These are phyloP conservation scores for Mionectes macconnelli DNA, from an alignment of 2,113 vertebrate genomes.

Conservation along the genomic window DNA sequence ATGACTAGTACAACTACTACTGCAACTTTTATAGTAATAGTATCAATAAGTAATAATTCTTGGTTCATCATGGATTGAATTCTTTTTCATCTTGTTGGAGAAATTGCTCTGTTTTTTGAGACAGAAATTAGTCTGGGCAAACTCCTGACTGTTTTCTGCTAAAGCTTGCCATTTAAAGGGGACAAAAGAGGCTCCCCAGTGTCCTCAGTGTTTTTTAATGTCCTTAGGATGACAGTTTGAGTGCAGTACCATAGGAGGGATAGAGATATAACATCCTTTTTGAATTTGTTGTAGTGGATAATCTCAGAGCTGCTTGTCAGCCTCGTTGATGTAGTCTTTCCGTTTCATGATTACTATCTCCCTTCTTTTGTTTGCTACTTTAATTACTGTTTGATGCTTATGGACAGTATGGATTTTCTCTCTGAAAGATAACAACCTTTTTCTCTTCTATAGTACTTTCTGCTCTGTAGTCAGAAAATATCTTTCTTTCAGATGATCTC, in stretches of 20 bases:
- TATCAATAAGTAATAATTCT: background rate
- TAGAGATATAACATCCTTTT: background rate
- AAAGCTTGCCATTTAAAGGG: background rate
- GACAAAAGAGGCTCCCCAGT: background rate
- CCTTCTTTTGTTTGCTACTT: background rate
- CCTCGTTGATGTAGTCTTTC: background rate
- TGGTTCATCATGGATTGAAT: background rate
- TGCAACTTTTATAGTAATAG: background rate
- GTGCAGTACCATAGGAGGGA: background rate
- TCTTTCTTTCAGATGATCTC: background rate
- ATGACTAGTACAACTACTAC: background rate
- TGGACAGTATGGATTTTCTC: background rate
- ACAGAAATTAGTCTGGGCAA: background rate
- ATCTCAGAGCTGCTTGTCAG: background rate
- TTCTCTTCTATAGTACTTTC: background rate
- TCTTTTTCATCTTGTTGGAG: background rate
- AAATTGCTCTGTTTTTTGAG: background rate
- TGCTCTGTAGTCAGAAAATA: background rate
- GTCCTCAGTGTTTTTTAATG: background rate
- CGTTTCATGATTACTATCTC: background rate
- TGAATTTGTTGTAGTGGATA: background rate
- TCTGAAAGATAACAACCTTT: background rate
- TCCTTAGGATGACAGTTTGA: background rate
- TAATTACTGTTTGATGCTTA: conserved; percentile 3
- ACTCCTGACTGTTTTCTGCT: background rate